Conservation (phyloP, 1,140 invertebrate genomes). For the Batillaria attramentaria region DNA sequence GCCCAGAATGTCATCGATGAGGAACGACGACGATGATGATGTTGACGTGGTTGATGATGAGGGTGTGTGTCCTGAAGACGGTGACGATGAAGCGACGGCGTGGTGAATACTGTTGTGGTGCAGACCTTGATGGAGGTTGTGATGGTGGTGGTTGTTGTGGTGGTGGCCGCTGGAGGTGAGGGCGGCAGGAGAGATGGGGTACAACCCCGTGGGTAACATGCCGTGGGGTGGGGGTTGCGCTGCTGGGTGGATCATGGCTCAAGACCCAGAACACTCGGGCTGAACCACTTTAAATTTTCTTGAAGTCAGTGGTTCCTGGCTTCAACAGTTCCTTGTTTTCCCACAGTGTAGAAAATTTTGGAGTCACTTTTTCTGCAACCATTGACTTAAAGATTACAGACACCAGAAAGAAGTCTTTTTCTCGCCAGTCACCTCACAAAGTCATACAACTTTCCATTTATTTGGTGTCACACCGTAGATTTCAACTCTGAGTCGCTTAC, state of each 20-base stretch:
- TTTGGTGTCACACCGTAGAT: no score
- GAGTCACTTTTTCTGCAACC: no score
- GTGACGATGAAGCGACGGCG: neutral
- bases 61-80: neutral
- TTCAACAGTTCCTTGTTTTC: no score
- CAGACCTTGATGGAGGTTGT: neutral
- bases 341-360: no score
- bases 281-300: no score
- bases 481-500: no score
- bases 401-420: no score
- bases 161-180: neutral
- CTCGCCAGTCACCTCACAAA: no score
- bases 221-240: slow-evolving; percentile 12
- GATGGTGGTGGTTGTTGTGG: neutral
- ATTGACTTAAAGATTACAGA: no score
- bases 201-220: neutral
- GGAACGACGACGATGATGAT: slow-evolving; percentile 23
- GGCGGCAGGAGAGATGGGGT: slow-evolving; percentile 18
- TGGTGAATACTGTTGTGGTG: slow-evolving; percentile 9
- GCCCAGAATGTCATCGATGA: slow-evolving; percentile 30
- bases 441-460: no score
- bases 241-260: slow-evolving; percentile 11
- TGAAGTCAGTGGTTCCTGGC: no score
- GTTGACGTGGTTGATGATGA: neutral
- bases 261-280: no score